Evolutionary conservation across 2,797 vertebrate species (phyloP).

Genomic region (Hoplostethus atlanticus): DNA sequence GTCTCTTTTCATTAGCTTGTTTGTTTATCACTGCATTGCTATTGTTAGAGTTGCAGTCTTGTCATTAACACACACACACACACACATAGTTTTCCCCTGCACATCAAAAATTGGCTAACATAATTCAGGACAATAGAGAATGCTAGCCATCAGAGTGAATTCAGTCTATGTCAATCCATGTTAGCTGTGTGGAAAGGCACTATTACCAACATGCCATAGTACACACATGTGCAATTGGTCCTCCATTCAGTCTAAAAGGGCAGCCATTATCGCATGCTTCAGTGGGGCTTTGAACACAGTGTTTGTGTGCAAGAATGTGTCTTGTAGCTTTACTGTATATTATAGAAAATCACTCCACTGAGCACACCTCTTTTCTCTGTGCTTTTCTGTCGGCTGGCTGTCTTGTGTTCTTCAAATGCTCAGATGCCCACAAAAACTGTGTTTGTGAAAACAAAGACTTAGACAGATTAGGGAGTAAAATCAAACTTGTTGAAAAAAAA

Average conservation of each 20-base stretch:
- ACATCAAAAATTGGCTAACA: not conserved
- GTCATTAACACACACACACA: not conserved
- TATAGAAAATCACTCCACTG: conserved; percentile 22
- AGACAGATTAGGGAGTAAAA: not conserved
- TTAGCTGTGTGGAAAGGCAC: conserved; percentile 29
- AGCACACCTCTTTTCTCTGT: not conserved
- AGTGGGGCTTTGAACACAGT: conserved; percentile 6
- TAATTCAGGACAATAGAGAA: conserved; percentile 47
- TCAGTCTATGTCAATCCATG: conserved; percentile 30
- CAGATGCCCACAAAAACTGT: not conserved
- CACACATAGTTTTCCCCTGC: not conserved
- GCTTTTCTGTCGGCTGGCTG: conserved; percentile 19
- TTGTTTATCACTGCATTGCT: too few relatives aligned
- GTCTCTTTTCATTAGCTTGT: not conserved
- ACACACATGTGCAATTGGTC: conserved; percentile 19
- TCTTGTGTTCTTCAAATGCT: not conserved
- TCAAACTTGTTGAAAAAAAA: not conserved
- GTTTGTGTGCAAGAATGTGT: conserved; percentile 27
- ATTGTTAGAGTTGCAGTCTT: not conserved
- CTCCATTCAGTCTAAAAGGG: conserved; percentile 4
- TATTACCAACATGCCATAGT: conserved; percentile 41
- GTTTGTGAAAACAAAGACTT: not conserved
- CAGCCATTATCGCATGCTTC: conserved; percentile 4
- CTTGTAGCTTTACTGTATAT: conserved; percentile 12
- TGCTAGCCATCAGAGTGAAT: conserved; percentile 42